A percentile compares a stretch with the other conserved stretches of the same genome.
Evolutionary conservation across 2,113 vertebrate genomes (phyloP).

Genomic region (Athene cunicularia): DNA sequence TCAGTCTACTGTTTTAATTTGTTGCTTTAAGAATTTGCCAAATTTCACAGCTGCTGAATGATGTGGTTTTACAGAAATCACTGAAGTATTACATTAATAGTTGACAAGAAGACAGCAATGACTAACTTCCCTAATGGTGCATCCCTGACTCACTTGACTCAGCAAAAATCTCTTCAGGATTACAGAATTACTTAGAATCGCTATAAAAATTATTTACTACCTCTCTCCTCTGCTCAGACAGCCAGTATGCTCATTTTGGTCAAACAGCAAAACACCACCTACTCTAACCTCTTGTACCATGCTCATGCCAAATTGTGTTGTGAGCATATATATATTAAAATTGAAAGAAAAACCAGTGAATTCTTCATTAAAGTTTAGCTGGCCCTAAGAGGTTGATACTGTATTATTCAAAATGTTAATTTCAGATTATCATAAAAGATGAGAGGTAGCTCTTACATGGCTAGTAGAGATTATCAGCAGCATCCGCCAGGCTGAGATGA

Average conservation of each 20-base stretch:
- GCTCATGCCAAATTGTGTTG: not conserved
- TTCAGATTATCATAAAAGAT: not conserved
- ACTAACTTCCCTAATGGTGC: not conserved
- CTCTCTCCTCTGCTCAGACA: not conserved
- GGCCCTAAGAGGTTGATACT: not conserved
- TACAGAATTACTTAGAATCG: not conserved
- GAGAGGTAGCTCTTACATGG: constrained; percentile 79
- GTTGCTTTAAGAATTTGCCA: not conserved
- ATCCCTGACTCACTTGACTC: not conserved
- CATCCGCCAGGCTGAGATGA: constrained; percentile 94
- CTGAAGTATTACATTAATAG: not conserved
- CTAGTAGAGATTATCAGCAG: constrained; percentile 91
- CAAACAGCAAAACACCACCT: not conserved
- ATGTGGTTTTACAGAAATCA: not conserved
- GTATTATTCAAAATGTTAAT: not conserved
- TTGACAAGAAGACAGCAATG: not conserved
- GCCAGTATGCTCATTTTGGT: not conserved
- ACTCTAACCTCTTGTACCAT: not conserved
- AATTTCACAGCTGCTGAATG: not conserved
- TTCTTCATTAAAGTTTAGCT: not conserved
- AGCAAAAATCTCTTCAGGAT: not conserved
- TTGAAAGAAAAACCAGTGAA: fast-evolving
- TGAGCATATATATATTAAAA: not conserved
- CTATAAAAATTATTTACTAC: not conserved
- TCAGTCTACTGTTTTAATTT: not conserved